Base-by-base conservation (phyloP, 1,140 invertebrate species). In the Macrostomum lignano region DNA sequence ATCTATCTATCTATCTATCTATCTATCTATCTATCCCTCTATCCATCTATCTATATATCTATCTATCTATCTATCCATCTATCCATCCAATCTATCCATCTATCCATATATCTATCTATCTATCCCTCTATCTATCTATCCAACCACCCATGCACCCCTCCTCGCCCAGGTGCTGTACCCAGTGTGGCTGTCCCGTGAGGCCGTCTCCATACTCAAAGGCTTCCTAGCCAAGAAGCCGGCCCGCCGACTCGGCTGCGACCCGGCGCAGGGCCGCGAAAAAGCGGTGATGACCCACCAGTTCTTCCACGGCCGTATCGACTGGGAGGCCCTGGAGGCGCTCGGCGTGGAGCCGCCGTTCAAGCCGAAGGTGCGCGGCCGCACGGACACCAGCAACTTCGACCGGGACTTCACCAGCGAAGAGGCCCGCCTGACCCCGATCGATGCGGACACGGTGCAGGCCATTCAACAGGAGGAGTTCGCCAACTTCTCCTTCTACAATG, bases 331-430 rank as follows among this genome's bases (percentile, higher is more conserved):
- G 28, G 81, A 88, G 59, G 67, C 66, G 34, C 65, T 79, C 29
- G 72, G 72, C 61, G 69, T 96, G 28, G 78, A 77, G 53, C 82
- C 88, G 44, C 88, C 88, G 41, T 94, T 94, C 63, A 78, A 74
- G 54, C 88, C 88, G 40, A 86, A 78, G 71, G 82, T 91, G 61
- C 82, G 32, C 10, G 24, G 22, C 20, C 13, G 32, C 14, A 24
- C 77, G 49, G 88, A 96, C 61, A 82, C 82, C 25, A 69, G 79
- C 42, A 98, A 98, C 64, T 98, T 98, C 62, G 88, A 98, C 61
- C 70, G 82, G 9, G 88, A 96, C 65, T 98, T 98, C 55, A 96
- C 88, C 5, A 81, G 81, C 56, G 88, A 96, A 61, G 84, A 94
- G 43, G 84, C 88, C 3, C 67, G 74, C 13, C 62, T 98, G 35